Evolutionary conservation across 2,888 invertebrate species (phyloP).

Genomic region (Nemurella pictetii): DNA sequence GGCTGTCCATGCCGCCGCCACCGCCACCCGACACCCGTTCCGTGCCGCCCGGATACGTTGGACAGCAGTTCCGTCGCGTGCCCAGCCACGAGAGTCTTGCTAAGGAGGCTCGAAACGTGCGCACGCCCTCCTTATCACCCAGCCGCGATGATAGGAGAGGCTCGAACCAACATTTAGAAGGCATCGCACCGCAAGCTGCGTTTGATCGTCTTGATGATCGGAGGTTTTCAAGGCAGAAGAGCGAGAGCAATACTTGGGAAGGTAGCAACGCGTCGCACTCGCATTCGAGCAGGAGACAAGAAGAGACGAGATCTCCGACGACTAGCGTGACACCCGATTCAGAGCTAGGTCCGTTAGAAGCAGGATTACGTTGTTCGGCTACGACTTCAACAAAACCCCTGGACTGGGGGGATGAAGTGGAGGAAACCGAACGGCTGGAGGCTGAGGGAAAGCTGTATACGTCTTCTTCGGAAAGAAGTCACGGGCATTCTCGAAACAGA

Average conservation of each 20-base stretch:
- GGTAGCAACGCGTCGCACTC: not conserved
- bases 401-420: slow-evolving; percentile 67
- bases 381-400: slow-evolving; percentile 35
- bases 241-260: slow-evolving; percentile 27
- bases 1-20: slow-evolving; percentile 36
- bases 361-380: no score
- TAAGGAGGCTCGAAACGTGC: slow-evolving; percentile 13
- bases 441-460: slow-evolving; percentile 52
- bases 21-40: slow-evolving; percentile 24
- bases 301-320: not conserved
- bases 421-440: slow-evolving; percentile 56
- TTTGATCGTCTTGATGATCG: not conserved
- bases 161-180: not conserved
- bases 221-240: not conserved
- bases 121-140: slow-evolving; percentile 31
- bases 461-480: slow-evolving; percentile 45
- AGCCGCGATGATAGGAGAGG: slow-evolving; percentile 30
- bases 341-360: not conserved
- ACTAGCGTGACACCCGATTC: slow-evolving; percentile 27
- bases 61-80: slow-evolving; percentile 25
- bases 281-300: not conserved
- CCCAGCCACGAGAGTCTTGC: slow-evolving; percentile 38
- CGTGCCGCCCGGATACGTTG: not conserved
- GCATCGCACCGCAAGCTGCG: not conserved
- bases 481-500: slow-evolving; percentile 11